Percentiles rank a stretch among this genome's conserved stretches.
Conservation (phyloP, 2,888 invertebrate genomes). For the Machimus rusticus region DNA sequence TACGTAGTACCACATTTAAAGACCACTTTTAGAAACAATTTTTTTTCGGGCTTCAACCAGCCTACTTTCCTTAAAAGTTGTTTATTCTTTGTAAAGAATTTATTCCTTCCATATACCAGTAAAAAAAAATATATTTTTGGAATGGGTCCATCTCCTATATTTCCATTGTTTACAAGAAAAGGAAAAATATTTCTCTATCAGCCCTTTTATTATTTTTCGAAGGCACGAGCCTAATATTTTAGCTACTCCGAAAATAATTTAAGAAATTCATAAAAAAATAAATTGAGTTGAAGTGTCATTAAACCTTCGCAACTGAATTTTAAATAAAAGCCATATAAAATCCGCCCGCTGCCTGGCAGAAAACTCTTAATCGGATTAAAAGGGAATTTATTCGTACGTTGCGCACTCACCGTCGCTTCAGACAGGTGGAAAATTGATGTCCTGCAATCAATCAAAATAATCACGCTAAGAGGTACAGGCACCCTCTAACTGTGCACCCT, state of each 20-base stretch:
- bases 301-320: neutral
- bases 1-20: neutral
- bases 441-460: slow-evolving; percentile 10
- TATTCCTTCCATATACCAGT: neutral
- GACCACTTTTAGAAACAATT: neutral
- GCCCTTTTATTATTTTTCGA: neutral
- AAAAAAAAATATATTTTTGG: neutral
- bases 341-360: neutral
- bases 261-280: neutral
- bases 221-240: neutral
- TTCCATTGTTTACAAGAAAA: neutral
- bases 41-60: neutral
- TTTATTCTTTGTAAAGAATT: neutral
- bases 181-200: neutral
- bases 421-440: neutral
- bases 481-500: neutral
- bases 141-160: neutral
- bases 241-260: neutral
- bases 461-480: neutral
- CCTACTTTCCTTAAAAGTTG: neutral
- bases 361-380: neutral
- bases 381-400: neutral
- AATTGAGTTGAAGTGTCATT: neutral
- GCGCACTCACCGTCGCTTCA: neutral
- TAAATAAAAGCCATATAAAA: neutral